These are phyloP conservation scores for Drosophila triauraria DNA, from an alignment of 1,140 invertebrate genomes.

Conservation along the genomic window DNA sequence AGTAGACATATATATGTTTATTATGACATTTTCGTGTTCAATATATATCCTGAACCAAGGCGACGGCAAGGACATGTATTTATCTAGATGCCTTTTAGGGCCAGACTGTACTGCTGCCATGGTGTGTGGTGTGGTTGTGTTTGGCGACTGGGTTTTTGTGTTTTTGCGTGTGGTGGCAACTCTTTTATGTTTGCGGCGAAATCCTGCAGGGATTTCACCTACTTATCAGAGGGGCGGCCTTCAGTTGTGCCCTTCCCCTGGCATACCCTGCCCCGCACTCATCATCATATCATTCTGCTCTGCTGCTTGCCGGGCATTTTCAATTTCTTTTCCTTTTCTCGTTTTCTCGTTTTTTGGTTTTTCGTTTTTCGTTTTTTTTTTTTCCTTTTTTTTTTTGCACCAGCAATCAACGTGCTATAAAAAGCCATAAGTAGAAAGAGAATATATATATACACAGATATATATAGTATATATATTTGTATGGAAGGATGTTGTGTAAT, in stretches of 20 bases:
- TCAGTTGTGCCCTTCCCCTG: background rate
- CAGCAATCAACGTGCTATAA: conserved; percentile 59
- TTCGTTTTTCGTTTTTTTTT: background rate
- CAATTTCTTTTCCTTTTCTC: conserved; percentile 47
- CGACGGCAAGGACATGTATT: conserved; percentile 3
- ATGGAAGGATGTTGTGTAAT: conserved; percentile 27
- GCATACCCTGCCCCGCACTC: conserved; percentile 1
- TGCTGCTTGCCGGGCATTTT: conserved; percentile 57
- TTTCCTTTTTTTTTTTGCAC: conserved; percentile 15
- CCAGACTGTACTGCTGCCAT: conserved; percentile 16
- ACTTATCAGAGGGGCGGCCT: conserved; percentile 26
- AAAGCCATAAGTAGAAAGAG: conserved; percentile 50
- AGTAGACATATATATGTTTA: background rate
- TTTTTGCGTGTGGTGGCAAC: conserved; percentile 38
- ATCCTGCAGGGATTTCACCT: conserved; percentile 44
- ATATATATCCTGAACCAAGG: background rate
- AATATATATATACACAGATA: background rate
- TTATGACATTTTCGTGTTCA: conserved; percentile 3
- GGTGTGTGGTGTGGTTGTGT: background rate
- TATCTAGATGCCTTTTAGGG: conserved; percentile 18
- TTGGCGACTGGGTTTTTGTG: conserved; percentile 4
- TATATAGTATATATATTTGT: conserved; percentile 6
- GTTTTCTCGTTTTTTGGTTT: conserved; percentile 32
- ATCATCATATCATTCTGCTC: conserved; percentile 68
- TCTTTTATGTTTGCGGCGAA: conserved; percentile 47